phyloP scores from a whole-genome alignment of 2,888 invertebrate genomes.

The Epinotia ramella region DNA sequence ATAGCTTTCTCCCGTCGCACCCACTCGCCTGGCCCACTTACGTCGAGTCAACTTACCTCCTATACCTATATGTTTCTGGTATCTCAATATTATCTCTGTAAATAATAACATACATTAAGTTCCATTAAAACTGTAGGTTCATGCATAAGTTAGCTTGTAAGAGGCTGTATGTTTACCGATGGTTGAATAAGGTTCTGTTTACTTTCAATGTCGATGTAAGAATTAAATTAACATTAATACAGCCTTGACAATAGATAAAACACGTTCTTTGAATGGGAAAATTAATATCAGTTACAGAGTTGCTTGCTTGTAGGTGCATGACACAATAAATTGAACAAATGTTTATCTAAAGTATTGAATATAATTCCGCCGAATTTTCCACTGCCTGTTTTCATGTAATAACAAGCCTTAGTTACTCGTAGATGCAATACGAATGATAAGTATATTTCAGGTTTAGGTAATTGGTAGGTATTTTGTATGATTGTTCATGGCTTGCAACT shows the following conservation, averaged over 20 bases:
- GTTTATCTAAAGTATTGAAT: background rate
- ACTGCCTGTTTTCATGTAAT: background rate
- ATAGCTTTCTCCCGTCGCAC: slow-evolving; percentile 44
- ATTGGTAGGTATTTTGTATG: background rate
- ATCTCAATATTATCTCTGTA: slow-evolving; percentile 44
- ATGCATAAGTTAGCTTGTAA: slow-evolving; percentile 6
- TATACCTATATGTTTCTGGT: slow-evolving; percentile 25
- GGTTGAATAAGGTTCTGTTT: slow-evolving; percentile 25
- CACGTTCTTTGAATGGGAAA: slow-evolving; percentile 1
- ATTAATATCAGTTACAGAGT: slow-evolving; percentile 10
- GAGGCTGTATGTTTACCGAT: slow-evolving; percentile 6
- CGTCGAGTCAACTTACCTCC: slow-evolving; percentile 35
- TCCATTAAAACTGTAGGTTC: slow-evolving; percentile 30
- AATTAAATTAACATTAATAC: slow-evolving; percentile 28
- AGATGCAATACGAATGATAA: background rate
- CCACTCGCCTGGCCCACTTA: slow-evolving; percentile 38
- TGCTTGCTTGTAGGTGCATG: background rate
- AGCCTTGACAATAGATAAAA: slow-evolving; percentile 25
- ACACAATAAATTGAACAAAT: background rate
- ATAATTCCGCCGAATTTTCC: background rate
- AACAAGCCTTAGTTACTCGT: background rate
- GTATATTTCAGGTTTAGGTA: background rate
- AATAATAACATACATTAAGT: slow-evolving; percentile 42
- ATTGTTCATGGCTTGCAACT: background rate
- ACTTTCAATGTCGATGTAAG: background rate